phyloP scores from a whole-genome alignment of 2,113 vertebrate species.

The Callionymus lyra region DNA sequence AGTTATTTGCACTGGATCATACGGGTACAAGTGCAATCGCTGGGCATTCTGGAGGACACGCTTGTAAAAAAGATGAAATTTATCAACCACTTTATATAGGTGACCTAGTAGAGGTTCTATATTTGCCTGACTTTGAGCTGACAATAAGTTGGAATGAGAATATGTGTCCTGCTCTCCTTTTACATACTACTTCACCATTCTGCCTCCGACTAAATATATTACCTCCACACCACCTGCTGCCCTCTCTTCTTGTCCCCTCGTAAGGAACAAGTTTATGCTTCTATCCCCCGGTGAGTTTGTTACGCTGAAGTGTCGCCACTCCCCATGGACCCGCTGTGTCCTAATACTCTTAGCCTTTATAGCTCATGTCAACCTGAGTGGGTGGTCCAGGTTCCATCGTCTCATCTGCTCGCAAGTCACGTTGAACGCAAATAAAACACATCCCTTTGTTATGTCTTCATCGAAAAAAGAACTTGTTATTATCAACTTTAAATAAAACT shows the following conservation, averaged over 20 bases:
- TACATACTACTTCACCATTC: conserved; percentile 17
- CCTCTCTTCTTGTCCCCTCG: conserved; percentile 45
- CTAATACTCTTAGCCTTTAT: conserved; percentile 57
- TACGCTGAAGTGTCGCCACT: conserved; percentile 58
- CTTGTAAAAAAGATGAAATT: conserved; percentile 60
- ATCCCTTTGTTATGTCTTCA: too few species aligned
- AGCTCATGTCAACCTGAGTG: conserved; percentile 57
- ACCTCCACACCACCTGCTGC: conserved; percentile 18
- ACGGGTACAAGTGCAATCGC: conserved; percentile 73
- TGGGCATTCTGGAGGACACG: conserved; percentile 56
- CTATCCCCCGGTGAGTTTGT: conserved; percentile 62
- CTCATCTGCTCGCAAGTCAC: conserved; percentile 55
- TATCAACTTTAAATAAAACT: too few species aligned
- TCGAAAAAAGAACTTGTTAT: too few species aligned
- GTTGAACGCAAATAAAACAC: too few species aligned
- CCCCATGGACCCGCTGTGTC: conserved; percentile 50
- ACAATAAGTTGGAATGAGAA: conserved; percentile 21
- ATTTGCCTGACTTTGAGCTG: conserved; percentile 49
- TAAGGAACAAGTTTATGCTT: conserved; percentile 62
- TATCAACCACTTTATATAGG: conserved; percentile 62
- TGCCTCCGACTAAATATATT: conserved; percentile 2
- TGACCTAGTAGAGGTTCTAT: conserved; percentile 64
- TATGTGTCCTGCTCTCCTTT: conserved; percentile 23
- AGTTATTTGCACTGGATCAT: conserved; percentile 36
- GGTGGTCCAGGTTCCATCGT: conserved; percentile 59